Evolutionary conservation across 1,140 invertebrate genomes (phyloP).

Genomic region (Ceratitis capitata): DNA sequence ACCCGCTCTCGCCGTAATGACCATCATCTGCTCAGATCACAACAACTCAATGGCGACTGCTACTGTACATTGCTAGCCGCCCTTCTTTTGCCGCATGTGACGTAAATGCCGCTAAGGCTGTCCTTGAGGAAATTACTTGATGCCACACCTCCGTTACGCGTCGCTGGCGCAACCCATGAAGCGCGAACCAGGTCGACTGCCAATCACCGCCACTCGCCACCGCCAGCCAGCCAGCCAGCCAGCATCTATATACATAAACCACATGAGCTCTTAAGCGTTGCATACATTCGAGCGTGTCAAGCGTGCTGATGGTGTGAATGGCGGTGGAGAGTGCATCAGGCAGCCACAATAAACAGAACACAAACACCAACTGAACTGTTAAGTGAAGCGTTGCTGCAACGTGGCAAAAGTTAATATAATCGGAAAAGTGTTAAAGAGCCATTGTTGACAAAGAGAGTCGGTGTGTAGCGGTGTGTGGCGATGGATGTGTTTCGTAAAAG

Average conservation of each 20-base stretch:
- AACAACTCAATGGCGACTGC: not conserved
- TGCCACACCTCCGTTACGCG: not conserved
- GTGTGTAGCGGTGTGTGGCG: not conserved
- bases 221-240: no score
- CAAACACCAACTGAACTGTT: not conserved
- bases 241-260: slow-evolving; percentile 8
- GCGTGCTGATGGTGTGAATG: not conserved
- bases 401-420: not conserved
- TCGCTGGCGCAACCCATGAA: not conserved
- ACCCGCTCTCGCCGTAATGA: not conserved
- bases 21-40: not conserved
- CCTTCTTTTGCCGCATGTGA: not conserved
- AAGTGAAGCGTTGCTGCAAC: not conserved
- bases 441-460: not conserved
- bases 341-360: not conserved
- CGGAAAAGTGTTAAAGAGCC: not conserved
- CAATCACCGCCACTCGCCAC: not conserved
- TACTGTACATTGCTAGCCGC: not conserved
- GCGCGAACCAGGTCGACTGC: slow-evolving; percentile 14
- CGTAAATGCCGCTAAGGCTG: not conserved
- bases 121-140: slow-evolving; percentile 13
- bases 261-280: not conserved
- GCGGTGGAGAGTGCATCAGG: not conserved
- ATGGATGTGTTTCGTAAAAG: no score
- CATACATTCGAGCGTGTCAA: not conserved